Conservation (phyloP, 2,113 vertebrate genomes). For the Macroglossus sobrinus region DNA sequence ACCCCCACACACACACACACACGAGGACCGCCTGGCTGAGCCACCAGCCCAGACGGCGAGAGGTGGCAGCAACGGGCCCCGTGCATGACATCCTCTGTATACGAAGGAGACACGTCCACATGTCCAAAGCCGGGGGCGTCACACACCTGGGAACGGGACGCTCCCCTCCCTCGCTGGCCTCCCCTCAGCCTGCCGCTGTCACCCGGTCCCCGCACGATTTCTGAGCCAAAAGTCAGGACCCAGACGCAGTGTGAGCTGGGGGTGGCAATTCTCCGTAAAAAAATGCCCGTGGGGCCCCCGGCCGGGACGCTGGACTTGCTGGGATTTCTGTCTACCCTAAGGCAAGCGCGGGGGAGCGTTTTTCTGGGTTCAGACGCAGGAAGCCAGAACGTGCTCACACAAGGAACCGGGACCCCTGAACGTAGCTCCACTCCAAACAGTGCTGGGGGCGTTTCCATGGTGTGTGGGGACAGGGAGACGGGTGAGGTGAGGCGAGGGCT, state of each 20-base stretch:
- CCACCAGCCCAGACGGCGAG: not conserved
- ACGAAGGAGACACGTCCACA: too few relatives aligned
- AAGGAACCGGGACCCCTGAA: not conserved
- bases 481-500: not conserved
- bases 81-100: too few relatives aligned
- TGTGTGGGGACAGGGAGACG: rapidly evolving
- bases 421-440: not conserved
- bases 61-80: too few relatives aligned
- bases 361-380: not conserved
- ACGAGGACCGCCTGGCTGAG: rapidly evolving
- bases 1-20: too few relatives aligned
- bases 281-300: too few relatives aligned
- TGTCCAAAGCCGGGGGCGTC: too few relatives aligned
- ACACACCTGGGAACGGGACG: rapidly evolving
- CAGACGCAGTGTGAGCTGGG: rapidly evolving
- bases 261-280: not conserved
- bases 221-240: not conserved
- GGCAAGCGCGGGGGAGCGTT: not conserved
- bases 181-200: not conserved
- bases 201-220: not conserved
- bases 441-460: not conserved
- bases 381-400: not conserved
- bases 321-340: not conserved
- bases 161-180: not conserved
- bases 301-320: too few relatives aligned